Evolutionary conservation across 2,888 invertebrate species (phyloP).

Genomic region (Hemaris fuciformis): DNA sequence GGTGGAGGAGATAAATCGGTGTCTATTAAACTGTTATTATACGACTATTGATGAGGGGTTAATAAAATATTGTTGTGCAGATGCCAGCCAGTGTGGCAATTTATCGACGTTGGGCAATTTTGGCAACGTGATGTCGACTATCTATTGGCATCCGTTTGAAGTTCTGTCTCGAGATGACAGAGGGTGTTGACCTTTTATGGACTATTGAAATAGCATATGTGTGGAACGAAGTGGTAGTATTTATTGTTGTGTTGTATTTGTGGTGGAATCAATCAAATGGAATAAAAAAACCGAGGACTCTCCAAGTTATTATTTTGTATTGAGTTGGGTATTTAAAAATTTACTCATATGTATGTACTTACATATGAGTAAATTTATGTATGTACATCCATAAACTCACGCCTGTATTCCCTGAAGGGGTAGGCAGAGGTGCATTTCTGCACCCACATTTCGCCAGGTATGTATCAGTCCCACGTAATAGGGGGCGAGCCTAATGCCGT

Average conservation of each 20-base stretch:
- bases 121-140: constrained; percentile 35
- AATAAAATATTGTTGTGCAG: constrained; percentile 72
- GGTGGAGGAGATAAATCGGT: constrained; percentile 64
- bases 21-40: constrained; percentile 79
- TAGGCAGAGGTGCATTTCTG: no score
- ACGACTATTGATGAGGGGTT: constrained; percentile 66
- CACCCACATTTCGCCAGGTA: no score
- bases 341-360: no score
- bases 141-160: constrained; percentile 15
- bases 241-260: not conserved
- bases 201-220: not conserved
- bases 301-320: no score
- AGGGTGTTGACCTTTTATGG: not conserved
- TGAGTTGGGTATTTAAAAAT: no score
- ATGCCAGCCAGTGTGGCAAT: constrained; percentile 48
- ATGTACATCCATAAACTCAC: no score
- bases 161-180: not conserved
- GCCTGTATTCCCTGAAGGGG: no score
- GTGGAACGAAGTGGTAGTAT: not conserved
- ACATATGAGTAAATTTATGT: no score
- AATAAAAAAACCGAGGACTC: no score
- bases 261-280: no score
- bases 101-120: constrained; percentile 23
- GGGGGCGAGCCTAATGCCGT: no score
- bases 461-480: no score